Conservation (phyloP, 2,797 vertebrate genomes). For the Gymnocypris eckloni region DNA sequence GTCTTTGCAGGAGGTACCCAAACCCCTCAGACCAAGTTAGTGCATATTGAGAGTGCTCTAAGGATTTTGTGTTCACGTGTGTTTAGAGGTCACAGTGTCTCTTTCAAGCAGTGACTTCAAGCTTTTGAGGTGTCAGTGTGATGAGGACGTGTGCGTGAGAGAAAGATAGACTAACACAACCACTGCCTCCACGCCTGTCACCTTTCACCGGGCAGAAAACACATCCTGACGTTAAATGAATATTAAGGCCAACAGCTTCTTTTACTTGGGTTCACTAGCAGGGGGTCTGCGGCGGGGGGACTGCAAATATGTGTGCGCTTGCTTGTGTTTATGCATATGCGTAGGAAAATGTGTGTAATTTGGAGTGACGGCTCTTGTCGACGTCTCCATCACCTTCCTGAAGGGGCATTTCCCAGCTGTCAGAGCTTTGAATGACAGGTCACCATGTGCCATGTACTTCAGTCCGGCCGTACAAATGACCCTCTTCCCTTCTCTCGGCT, state of each 20-base stretch:
- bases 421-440: conserved; percentile 55
- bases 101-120: conserved; percentile 20
- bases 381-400: conserved; percentile 60
- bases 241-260: conserved; percentile 41
- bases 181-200: conserved; percentile 40
- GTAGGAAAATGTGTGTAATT: conserved; percentile 28
- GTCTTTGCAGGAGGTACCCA: conserved; percentile 20
- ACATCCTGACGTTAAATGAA: conserved; percentile 38
- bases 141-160: conserved; percentile 13
- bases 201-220: conserved; percentile 31
- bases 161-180: conserved; percentile 30
- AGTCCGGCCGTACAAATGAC: conserved; percentile 38
- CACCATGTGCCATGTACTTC: conserved; percentile 53
- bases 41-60: background rate
- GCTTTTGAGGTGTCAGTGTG: conserved; percentile 27
- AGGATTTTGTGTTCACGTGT: background rate
- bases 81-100: conserved; percentile 22
- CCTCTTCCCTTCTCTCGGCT: conserved; percentile 30
- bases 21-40: background rate
- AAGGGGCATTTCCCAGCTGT: conserved; percentile 53
- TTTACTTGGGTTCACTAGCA: conserved; percentile 21
- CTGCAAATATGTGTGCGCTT: conserved; percentile 1
- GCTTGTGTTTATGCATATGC: conserved; percentile 19
- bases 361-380: conserved; percentile 60
- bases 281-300: conserved; percentile 1